phyloP scores from a whole-genome alignment of 2,888 invertebrate species.

The Tinea trinotella region DNA sequence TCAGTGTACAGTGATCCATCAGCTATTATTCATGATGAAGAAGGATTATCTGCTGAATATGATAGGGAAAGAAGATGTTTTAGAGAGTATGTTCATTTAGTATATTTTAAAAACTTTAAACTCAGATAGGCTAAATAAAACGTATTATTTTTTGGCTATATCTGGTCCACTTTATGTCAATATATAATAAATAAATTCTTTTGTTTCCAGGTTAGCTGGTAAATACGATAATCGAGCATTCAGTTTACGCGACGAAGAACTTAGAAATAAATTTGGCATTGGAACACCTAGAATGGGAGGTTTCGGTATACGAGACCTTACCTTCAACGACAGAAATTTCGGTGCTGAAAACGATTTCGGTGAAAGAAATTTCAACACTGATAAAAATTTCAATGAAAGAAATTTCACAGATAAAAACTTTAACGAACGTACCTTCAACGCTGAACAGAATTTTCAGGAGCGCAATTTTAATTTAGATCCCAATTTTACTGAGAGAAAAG shows the following conservation, averaged over 20 bases:
- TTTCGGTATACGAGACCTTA: conserved; percentile 61
- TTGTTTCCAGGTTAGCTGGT: conserved; percentile 43
- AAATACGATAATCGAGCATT: conserved; percentile 60
- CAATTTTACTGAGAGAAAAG: conserved; percentile 48
- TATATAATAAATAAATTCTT: too few relatives aligned
- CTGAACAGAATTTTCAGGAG: conserved; percentile 20
- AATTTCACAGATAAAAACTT: conserved; percentile 16
- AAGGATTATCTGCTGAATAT: conserved; percentile 62
- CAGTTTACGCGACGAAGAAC: conserved; percentile 57
- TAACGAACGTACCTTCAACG: conserved; percentile 39
- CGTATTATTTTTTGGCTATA: too few relatives aligned
- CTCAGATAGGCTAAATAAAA: too few relatives aligned
- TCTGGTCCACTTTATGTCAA: too few relatives aligned
- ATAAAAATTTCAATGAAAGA: conserved; percentile 20
- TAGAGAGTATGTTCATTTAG: conserved; percentile 50
- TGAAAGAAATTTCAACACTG: conserved; percentile 40
- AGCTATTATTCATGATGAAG: conserved; percentile 64
- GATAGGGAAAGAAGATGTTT: conserved; percentile 56
- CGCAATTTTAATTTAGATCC: conserved; percentile 27
- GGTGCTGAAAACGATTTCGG: conserved; percentile 44
- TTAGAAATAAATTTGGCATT: conserved; percentile 57
- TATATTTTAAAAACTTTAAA: too few relatives aligned
- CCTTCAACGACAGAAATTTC: conserved; percentile 56
- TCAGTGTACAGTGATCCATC: conserved; percentile 71
- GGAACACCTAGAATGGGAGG: conserved; percentile 64